These are phyloP conservation scores for Andinoacara biseriatus DNA, from an alignment of 2,113 vertebrate genomes.

Conservation along the genomic window DNA sequence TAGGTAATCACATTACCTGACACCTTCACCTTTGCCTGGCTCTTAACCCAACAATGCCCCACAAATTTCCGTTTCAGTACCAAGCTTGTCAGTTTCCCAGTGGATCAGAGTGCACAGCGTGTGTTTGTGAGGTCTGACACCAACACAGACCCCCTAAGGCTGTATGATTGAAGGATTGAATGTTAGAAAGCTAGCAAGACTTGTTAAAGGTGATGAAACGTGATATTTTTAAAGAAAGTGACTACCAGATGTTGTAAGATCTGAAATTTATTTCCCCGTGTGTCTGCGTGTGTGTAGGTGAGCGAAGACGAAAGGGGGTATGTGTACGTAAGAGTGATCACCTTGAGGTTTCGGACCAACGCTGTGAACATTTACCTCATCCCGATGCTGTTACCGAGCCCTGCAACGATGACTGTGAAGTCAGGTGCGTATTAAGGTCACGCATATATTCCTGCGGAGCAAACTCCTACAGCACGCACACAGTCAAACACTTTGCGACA, in stretches of 20 bases:
- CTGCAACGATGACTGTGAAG: conserved; percentile 92
- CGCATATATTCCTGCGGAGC: not conserved
- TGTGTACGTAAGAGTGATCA: conserved; percentile 89
- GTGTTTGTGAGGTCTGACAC: conserved; percentile 18
- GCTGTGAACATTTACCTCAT: conserved; percentile 84
- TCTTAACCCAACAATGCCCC: conserved; percentile 35
- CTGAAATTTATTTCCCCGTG: conserved; percentile 9
- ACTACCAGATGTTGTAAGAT: conserved; percentile 43
- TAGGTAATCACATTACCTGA: conserved; percentile 15
- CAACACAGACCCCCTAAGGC: not conserved
- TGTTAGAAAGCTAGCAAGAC: conserved; percentile 32
- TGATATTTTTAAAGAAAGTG: conserved; percentile 18
- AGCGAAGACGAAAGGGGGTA: conserved; percentile 80
- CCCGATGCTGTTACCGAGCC: conserved; percentile 80
- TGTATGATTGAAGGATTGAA: conserved; percentile 7
- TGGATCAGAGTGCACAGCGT: conserved; percentile 24
- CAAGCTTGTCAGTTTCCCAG: conserved; percentile 15
- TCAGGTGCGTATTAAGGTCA: conserved; percentile 82
- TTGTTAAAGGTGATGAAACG: conserved; percentile 26
- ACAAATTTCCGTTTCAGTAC: conserved; percentile 29
- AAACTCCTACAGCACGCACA: not conserved
- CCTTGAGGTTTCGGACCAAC: conserved; percentile 87
- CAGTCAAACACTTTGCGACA: not conserved
- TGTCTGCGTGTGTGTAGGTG: conserved; percentile 61
- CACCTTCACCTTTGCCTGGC: conserved; percentile 30